Evolutionary conservation across 2,113 vertebrate species (phyloP), one percentile per base, ranked within the genome.

Genomic region (Dissostichus mawsoni): DNA sequence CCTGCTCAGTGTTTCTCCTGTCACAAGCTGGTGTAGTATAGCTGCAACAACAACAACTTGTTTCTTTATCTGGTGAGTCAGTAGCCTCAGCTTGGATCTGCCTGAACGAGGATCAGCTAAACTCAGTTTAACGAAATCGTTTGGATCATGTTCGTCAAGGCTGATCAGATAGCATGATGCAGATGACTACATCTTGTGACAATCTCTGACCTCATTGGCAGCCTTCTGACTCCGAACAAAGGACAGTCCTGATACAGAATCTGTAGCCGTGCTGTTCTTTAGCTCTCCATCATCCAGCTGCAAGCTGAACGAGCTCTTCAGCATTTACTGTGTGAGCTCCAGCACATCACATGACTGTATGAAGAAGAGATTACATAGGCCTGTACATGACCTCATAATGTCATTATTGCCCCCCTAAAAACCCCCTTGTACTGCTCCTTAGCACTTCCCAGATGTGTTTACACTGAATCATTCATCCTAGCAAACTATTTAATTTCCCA

Each of bases 191-290:
- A 85, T 82, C 80, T 88, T 88, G 91, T 93, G 91, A 92, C 88
- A 78, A 85, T 85, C 87, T 83, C 86, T 94, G 93, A 94, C 87
- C 90, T 94, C 92, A 93, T 84, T 62, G 11, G 61, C 76, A 71
- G 79, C 80, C 79, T 52, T 67, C 82, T 83, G 85, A 87, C 84
- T 89, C 65, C 25, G 83, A 83, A 92, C 90, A 93, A 92, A 89
- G 87, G 79, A 73, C 69, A n/a, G 57, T 56, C 74, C 71, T 82
- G 80, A 88, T 77, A 23, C 86, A 13, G 79, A 87, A 64, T 55
- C 84, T 76, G 82, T 59, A 17, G 81, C 56, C 5, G 69, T 1
- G 70, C 73, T 78, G 64, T 81, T 58, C 52, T 55, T 41, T 50
- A 0, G 44, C 61, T 58, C n/a, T 65, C 82, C 47, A 41, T 70